These are phyloP conservation scores for Stenurella melanura DNA, from an alignment of 2,888 invertebrate genomes.

Conservation along the genomic window DNA sequence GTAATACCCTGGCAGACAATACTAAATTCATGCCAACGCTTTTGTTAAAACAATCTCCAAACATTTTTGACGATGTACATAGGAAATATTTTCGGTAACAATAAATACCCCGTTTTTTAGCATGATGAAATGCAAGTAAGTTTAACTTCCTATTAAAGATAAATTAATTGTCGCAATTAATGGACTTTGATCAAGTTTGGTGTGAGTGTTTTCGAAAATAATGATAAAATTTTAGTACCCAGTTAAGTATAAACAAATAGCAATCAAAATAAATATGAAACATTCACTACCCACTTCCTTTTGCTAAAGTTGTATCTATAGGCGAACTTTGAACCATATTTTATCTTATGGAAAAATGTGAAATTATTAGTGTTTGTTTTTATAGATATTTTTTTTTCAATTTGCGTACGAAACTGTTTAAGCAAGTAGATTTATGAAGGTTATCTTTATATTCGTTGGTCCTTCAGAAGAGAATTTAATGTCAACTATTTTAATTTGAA, in stretches of 20 bases:
- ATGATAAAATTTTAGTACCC: slow-evolving; percentile 1
- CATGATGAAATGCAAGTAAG: not conserved
- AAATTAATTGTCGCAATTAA: not conserved
- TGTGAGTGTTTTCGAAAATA: not conserved
- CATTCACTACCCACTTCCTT: slow-evolving; percentile 8
- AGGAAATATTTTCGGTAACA: no score
- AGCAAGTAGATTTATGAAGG: not conserved
- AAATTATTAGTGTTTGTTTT: not conserved
- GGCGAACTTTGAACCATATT: slow-evolving; percentile 18
- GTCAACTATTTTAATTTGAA: not conserved
- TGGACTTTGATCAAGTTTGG: not conserved
- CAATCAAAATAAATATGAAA: not conserved
- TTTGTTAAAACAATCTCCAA: no score
- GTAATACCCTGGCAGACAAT: no score
- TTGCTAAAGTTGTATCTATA: not conserved
- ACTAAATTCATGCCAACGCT: no score
- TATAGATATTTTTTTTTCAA: not conserved
- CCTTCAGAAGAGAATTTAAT: not conserved
- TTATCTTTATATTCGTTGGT: not conserved
- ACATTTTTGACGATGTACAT: no score
- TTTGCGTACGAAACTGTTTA: not conserved
- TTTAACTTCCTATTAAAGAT: not conserved
- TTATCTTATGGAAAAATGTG: slow-evolving; percentile 17
- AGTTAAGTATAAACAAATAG: slow-evolving; percentile 3
- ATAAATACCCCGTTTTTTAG: no score